Percentiles rank a stretch among this genome's conserved stretches.
Conservation (phyloP, 2,113 vertebrate genomes). For the Spermophilus dauricus region DNA sequence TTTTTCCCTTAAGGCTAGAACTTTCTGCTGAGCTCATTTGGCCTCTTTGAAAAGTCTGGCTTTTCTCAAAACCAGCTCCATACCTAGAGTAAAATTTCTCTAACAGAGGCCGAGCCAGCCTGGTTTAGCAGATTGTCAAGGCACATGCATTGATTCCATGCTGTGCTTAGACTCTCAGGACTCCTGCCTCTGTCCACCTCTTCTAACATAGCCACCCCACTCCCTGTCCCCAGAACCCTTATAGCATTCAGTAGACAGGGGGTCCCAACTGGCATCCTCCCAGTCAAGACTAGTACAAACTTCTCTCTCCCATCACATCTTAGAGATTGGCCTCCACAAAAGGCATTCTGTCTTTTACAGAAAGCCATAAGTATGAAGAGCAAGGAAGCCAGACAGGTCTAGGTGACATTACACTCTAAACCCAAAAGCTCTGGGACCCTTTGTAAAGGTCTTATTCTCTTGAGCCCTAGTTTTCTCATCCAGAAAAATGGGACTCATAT, state of each 20-base stretch:
- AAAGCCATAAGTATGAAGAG: background rate
- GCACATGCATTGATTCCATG: background rate
- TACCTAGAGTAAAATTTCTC: background rate
- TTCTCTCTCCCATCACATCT: background rate
- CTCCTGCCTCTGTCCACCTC: background rate
- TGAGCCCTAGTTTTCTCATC: conserved; percentile 35
- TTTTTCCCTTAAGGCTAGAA: background rate
- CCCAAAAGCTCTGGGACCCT: background rate
- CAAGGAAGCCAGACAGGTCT: background rate
- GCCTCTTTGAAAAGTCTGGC: background rate
- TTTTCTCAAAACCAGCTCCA: conserved; percentile 8
- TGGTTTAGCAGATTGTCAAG: background rate
- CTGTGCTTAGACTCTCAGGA: background rate
- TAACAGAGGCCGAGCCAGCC: background rate
- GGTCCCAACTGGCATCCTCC: background rate
- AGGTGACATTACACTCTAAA: background rate
- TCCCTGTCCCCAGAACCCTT: background rate
- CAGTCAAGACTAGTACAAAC: background rate
- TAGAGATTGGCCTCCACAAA: background rate
- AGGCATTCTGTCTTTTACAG: background rate
- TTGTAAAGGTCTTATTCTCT: background rate
- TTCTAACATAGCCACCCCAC: too few species aligned
- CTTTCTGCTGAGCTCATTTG: background rate
- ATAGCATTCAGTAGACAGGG: background rate
- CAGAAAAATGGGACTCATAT: background rate